Evolutionary conservation across 2,888 invertebrate species (phyloP).

Genomic region (Tenthredo scrophulariae): DNA sequence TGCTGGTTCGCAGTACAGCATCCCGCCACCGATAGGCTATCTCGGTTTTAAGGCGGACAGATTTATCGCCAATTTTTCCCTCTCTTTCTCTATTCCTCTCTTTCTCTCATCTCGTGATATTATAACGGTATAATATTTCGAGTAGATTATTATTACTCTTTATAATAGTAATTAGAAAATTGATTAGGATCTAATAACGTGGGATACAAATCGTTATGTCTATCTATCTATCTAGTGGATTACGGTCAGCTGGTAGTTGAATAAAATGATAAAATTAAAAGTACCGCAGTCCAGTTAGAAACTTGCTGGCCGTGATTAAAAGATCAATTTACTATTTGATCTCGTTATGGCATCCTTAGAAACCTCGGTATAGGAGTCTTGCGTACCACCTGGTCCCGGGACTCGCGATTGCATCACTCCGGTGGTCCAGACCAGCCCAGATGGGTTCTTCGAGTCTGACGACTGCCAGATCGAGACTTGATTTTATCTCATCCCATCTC

Average conservation of each 20-base stretch:
- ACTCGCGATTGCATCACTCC: conserved; percentile 35
- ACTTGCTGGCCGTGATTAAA: conserved; percentile 51
- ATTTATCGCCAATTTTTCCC: conserved; percentile 39
- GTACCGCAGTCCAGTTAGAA: conserved; percentile 30
- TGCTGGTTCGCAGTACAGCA: conserved; percentile 15
- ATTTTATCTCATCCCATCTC: conserved; percentile 20
- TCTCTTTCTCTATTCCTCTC: neutral
- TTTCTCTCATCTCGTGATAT: neutral
- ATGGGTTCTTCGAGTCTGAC: conserved; percentile 13
- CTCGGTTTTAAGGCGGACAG: conserved; percentile 46
- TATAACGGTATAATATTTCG: conserved; percentile 44
- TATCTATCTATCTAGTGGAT: neutral
- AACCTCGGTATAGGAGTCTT: neutral
- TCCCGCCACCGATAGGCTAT: conserved; percentile 21
- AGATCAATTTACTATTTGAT: conserved; percentile 52
- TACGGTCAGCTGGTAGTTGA: neutral
- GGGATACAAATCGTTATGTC: neutral
- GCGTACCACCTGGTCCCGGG: conserved; percentile 47
- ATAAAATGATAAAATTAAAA: conserved; percentile 28
- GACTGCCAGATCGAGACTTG: conserved; percentile 10
- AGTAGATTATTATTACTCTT: conserved; percentile 3
- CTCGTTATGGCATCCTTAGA: conserved; percentile 45
- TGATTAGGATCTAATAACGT: conserved; percentile 21
- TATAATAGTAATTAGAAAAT: neutral
- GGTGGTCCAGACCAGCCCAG: conserved; percentile 38